Conservation (phyloP, 2,888 invertebrate species). For the Iselma pallidipennis region DNA sequence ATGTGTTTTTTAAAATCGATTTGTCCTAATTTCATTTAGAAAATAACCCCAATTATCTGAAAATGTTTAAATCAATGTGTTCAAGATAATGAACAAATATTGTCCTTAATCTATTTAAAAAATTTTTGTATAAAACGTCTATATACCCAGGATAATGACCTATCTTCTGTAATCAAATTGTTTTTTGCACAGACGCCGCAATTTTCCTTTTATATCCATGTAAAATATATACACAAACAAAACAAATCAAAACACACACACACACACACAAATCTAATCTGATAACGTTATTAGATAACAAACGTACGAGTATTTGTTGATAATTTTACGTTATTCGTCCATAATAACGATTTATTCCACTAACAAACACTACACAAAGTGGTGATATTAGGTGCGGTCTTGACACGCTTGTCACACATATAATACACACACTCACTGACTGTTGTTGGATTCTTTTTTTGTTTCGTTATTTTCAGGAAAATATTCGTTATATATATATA, state of each 20-base stretch:
- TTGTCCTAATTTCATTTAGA: neutral
- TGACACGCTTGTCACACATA: conserved; percentile 37
- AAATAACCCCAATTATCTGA: neutral
- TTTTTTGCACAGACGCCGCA: neutral
- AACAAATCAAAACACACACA: neutral
- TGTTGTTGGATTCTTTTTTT: conserved; percentile 11
- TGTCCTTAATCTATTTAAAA: neutral
- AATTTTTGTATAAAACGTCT: neutral
- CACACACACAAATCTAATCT: conserved; percentile 13
- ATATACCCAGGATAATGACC: conserved; percentile 5
- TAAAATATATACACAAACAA: no score
- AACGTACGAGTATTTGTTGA: conserved; percentile 47
- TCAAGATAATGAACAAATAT: neutral
- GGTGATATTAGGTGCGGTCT: conserved; percentile 50
- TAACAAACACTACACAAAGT: conserved; percentile 46
- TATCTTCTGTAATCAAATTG: conserved; percentile 1
- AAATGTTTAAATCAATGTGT: neutral
- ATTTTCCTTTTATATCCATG: conserved; percentile 14
- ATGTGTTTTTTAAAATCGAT: neutral
- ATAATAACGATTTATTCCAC: conserved; percentile 48
- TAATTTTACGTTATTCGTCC: conserved; percentile 42
- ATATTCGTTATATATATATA: neutral
- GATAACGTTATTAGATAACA: conserved; percentile 31
- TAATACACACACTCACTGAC: no score
- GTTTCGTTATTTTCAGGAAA: neutral